Evolutionary conservation across 2,888 invertebrate genomes (phyloP), one percentile per base, ranked within the genome.

Genomic region (Meloe dianella): DNA sequence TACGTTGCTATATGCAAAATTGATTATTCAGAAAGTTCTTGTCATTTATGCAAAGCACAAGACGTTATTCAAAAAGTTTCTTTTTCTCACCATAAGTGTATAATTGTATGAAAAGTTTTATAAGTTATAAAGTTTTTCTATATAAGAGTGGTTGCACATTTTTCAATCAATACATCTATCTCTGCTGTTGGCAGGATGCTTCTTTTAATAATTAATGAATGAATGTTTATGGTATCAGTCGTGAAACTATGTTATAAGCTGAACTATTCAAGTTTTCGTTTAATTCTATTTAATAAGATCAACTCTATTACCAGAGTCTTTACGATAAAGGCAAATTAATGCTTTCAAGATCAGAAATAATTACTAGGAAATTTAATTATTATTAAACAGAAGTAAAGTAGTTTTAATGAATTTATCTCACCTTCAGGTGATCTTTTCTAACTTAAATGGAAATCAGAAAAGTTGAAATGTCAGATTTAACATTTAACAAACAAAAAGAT

Each of bases 91-190:
- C 27, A 41, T 35, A 65, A 67, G 70, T 68, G 68, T 64, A 71
- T 71, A 73, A 73, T 73, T 73, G 72, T 68, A 66, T 61, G 61
- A 64, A 57, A 71, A 70, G 63, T 70, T 73, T 70, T 65, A 69
- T 69, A 66, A 74, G 69, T 73, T 71, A 72, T 71, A 59, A 63
- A 65, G 65, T 68, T 65, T 67, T 68, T 57, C 54, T 41, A 27
- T 27, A 27, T 27, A 69, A 65, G 67, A 67, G 61, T 65, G 68
- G 67, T 71, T 72, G 66, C 67, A 73, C 67, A 71, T 72, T 73
- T 72, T 72, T 72, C 73, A 73, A 73, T 73, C 73, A 70, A 73
- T 73, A 73, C 69, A 64, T 68, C 69, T 64, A 73, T 68, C 64
- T 61, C 69, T 73, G 73, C 62, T 57, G 71, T 69, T 71, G 73